Evolutionary conservation across 2,113 vertebrate genomes (phyloP), one percentile per base, ranked within the genome.

Genomic region (Ailuropoda melanoleuca): DNA sequence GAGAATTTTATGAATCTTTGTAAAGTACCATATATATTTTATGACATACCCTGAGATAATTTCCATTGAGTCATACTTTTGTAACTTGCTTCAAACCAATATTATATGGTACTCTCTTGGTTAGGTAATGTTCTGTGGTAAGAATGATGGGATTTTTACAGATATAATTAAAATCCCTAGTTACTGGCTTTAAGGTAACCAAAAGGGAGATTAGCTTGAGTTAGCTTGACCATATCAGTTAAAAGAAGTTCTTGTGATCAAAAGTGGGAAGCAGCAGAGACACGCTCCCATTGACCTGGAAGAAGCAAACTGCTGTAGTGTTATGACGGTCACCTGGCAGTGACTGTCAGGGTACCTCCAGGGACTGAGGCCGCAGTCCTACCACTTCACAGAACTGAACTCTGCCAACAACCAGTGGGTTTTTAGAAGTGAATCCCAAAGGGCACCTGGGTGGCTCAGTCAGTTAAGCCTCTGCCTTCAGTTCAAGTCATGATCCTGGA

Each of bases 201-300:
- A 75, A 34, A 87, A 14, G 37, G n/a, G 31, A 23, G 3, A 6
- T 34, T 56, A 82, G 1, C 8, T 48, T 46, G 24, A 21, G 37
- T 56, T 13, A 26, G 6, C 6, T 15, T 83, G 78, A 58, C 39
- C 64, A 48, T 48, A 48, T 72, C 37, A 72, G 31, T 55, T 70
- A 82, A 70, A 58, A 26, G 50, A 64, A 31, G 12, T 1, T 31
- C 29, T 87, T 74, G 23, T 7, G 18, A 3, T 64, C 3, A 74
- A 31, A 85, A 46, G n/a, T 12, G 9, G 21, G 60, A 31, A 53
- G 8, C 19, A 80, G 10, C 11, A 80, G 56, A 75, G 19, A 17
- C 8, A 23, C 39, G 31, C 17, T 72, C 3, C 21, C 3, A 0
- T 2, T 26, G 5, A 0, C 10, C 26, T 50, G 8, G 13, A 46